Percentiles rank a stretch among this genome's conserved stretches.
phyloP scores from a whole-genome alignment of 1,140 invertebrate species.

The Acromyrmex echinatior region DNA sequence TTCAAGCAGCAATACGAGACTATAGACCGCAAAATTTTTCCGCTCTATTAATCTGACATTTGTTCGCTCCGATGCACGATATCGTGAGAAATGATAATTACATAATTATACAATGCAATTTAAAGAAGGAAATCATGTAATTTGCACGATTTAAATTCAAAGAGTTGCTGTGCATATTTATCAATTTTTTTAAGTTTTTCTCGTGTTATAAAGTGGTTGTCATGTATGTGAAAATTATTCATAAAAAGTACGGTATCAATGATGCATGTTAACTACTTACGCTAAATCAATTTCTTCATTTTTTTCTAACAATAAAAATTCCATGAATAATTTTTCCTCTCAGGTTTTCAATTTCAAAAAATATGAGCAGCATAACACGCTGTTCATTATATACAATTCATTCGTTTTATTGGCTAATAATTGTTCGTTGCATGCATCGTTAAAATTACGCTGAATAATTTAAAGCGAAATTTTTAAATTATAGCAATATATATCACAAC shows the following conservation, averaged over 20 bases:
- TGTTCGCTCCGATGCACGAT: conserved; percentile 11
- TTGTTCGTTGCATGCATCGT: not conserved
- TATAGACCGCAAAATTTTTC: conserved; percentile 23
- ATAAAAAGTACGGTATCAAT: not conserved
- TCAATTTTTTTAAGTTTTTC: not conserved
- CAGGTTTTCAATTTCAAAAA: not conserved
- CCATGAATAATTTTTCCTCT: conserved; percentile 13
- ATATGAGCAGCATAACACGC: not conserved
- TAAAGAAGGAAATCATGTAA: not conserved
- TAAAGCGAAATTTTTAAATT: not conserved
- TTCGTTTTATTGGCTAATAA: conserved; percentile 20
- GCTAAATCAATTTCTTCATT: not conserved
- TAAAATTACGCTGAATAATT: conserved; percentile 33
- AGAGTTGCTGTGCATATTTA: not conserved
- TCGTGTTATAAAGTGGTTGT: not conserved
- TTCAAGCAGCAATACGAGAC: not conserved
- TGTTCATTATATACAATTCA: conserved; percentile 5
- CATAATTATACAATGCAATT: not conserved
- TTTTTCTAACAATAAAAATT: conserved; percentile 14
- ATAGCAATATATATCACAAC: not conserved
- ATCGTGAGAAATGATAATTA: conserved; percentile 25
- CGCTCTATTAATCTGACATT: conserved; percentile 36
- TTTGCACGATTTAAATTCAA: not conserved
- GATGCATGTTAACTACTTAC: not conserved
- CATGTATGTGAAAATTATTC: not conserved